phyloP scores from a whole-genome alignment of 2,113 vertebrate species.

The Nettapus auritus region DNA sequence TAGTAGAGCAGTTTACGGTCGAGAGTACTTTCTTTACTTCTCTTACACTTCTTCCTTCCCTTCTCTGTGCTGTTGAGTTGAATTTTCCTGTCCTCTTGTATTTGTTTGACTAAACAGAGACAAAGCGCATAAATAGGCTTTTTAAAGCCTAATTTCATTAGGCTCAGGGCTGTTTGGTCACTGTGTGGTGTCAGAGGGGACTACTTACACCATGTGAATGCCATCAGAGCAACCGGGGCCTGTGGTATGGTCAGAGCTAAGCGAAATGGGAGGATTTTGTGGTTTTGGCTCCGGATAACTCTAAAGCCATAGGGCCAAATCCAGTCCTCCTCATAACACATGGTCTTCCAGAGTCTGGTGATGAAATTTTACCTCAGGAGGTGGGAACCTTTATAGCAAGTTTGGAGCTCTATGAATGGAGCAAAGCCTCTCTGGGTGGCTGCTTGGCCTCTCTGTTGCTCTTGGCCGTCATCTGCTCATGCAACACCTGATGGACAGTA shows the following conservation, averaged over 20 bases:
- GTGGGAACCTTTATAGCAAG: not conserved
- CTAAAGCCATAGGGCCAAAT: not conserved
- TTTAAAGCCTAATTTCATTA: not conserved
- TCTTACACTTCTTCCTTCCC: not conserved
- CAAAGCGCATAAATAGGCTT: not conserved
- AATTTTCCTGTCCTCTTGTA: not conserved
- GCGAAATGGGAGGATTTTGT: not conserved
- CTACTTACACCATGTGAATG: not conserved
- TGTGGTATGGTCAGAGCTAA: rapidly evolving
- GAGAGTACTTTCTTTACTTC: not conserved
- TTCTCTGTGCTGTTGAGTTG: not conserved
- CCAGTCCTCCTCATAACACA: too few species aligned
- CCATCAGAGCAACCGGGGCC: rapidly evolving
- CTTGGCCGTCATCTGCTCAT: not conserved
- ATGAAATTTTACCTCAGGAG: not conserved
- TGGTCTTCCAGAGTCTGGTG: too few species aligned
- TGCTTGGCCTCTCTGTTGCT: not conserved
- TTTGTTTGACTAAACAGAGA: not conserved
- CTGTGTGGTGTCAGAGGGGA: not conserved
- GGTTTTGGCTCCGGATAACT: not conserved
- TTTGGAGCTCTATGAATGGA: not conserved
- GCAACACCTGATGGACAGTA: not conserved
- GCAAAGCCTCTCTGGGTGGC: not conserved
- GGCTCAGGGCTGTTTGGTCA: rapidly evolving
- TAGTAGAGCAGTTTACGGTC: not conserved